These are phyloP conservation scores for Crenichthys baileyi DNA, from an alignment of 2,797 vertebrate species.

Conservation along the genomic window DNA sequence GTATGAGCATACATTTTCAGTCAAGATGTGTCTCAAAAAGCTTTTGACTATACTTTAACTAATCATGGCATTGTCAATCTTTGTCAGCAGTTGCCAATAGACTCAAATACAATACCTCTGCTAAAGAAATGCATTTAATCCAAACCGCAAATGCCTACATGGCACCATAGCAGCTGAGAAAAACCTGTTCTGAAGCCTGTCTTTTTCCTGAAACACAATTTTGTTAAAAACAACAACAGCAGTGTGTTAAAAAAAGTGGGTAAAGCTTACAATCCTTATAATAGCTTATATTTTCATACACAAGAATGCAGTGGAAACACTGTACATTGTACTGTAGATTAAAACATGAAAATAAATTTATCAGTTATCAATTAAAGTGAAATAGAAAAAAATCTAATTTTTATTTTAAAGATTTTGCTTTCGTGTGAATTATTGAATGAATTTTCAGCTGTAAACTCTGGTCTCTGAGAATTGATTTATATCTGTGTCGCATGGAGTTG, in stretches of 20 bases:
- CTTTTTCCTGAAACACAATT: neutral
- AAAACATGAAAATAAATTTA: neutral
- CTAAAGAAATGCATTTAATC: slow-evolving; percentile 10
- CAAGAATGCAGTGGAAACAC: neutral
- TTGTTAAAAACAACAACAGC: neutral
- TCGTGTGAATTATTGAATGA: neutral
- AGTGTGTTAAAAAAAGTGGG: neutral
- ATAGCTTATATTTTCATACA: neutral
- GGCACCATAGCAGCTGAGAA: neutral
- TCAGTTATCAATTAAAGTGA: neutral
- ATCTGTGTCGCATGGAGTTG: neutral
- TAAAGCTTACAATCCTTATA: neutral
- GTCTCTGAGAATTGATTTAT: neutral
- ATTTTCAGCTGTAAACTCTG: neutral
- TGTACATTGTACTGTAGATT: neutral
- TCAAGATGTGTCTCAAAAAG: slow-evolving; percentile 35
- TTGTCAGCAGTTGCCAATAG: slow-evolving; percentile 31
- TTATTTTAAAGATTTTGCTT: too few relatives aligned
- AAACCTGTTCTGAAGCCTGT: neutral
- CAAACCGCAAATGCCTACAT: neutral
- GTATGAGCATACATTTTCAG: slow-evolving; percentile 43
- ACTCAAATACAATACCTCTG: slow-evolving; percentile 12
- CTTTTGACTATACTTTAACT: slow-evolving; percentile 40
- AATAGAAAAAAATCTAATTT: neutral
- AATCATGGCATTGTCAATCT: slow-evolving; percentile 49